Percentiles rank a stretch among this genome's conserved stretches.
Evolutionary conservation across 1,140 invertebrate genomes (phyloP).

Genomic region (Mercenaria mercenaria): DNA sequence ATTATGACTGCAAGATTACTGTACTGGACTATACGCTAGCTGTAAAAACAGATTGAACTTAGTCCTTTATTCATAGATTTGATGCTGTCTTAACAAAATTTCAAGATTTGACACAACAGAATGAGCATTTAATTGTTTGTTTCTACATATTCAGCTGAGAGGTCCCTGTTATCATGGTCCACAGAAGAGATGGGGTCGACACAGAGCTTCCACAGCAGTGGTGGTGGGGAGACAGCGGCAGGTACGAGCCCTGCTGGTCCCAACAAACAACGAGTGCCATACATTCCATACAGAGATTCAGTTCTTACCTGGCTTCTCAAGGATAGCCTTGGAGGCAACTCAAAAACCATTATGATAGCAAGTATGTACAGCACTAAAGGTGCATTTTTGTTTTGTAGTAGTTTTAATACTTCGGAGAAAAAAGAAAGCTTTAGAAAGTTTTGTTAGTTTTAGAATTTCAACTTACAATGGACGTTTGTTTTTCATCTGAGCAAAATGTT

Average conservation of each 20-base stretch:
- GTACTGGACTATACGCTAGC: no score
- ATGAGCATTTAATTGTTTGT: no score
- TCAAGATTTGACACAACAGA: no score
- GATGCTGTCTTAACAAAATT: no score
- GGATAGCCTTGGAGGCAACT: conserved; percentile 96
- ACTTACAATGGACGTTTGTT: no score
- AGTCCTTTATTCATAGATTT: no score
- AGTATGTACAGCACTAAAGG: no score
- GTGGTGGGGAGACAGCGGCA: conserved; percentile 52
- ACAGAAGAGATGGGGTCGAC: conserved; percentile 74
- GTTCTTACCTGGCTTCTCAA: conserved; percentile 97
- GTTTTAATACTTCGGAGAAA: neutral
- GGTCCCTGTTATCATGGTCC: conserved; percentile 78
- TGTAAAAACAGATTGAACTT: no score
- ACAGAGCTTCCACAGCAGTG: conserved; percentile 71
- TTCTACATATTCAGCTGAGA: conserved; percentile 77
- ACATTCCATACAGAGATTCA: conserved; percentile 96
- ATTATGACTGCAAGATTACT: no score
- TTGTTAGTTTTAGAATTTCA: no score
- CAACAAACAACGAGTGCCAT: conserved; percentile 83
- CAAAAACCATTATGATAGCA: conserved; percentile 97
- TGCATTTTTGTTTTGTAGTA: no score
- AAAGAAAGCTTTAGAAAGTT: neutral
- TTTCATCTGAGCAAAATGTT: no score
- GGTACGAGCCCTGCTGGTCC: conserved; percentile 50